Evolutionary conservation across 2,888 invertebrate species (phyloP), one percentile per base, ranked within the genome.

Genomic region (Druceiella hillmani): DNA sequence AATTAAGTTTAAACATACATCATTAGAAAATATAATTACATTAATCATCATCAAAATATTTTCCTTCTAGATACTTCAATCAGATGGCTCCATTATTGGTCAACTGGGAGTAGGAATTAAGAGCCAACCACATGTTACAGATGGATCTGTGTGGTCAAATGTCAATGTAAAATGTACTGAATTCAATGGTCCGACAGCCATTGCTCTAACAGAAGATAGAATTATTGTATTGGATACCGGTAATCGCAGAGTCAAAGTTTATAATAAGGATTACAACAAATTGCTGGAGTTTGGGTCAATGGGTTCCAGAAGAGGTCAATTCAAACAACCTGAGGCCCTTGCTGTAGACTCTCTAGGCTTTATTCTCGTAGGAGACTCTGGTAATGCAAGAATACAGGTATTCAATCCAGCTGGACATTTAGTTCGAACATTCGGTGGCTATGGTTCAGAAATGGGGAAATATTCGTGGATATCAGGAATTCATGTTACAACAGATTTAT

Each of bases 301-400:
- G 36, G 86, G 85, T 0, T 73, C 73, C 29, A 65, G 74, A 36
- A 75, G 78, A 41, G 84, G 84, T 0, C 83, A 85, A 54, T 79
- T 86, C 55, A 73, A 82, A 52, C 79, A 81, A 38, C 84, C 87
- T 1, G 83, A 87, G 56, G 83, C 83, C 0, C 64, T 88, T 3
- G 71, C 81, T 0, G 76, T 85, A 0, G 87, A 87, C 55, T 75
- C 75, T 0, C 66, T 79, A 57, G 86, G 86, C 0, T 83, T 82
- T 55, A 81, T 88, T 24, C 62, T 86, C 1, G 84, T 88, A 0
- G 87, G 86, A 0, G 87, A 88, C 55, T 81, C 83, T 1, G 87
- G 86, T 1, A 87, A 87, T 55, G 79, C 79, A 24, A 66, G 87
- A 3, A 70, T 87, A 1, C 87, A 87, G 58, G 75, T 88, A 5